Evolutionary conservation across 2,113 vertebrate species (phyloP), one percentile per base, ranked within the genome.

Genomic region (Agelaius phoeniceus): DNA sequence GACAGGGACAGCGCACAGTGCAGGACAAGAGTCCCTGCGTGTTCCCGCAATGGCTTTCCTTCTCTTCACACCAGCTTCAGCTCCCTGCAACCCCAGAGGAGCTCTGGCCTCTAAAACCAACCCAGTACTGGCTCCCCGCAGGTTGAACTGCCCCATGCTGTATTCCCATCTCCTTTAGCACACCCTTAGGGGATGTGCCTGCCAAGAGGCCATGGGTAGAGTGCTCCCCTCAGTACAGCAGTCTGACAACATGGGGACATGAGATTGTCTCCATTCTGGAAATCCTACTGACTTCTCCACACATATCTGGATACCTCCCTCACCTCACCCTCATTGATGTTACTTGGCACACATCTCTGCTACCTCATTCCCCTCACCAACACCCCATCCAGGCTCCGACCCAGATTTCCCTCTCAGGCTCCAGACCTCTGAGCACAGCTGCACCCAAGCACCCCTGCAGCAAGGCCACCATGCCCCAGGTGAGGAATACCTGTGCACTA

Each of bases 171-270:
- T 39, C 71, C 65, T 71, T 69, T 0, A 77, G 26, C 41, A 14
- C 3, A 10, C 27, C 26, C 37, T 52, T 1, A 31, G 44, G 44
- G 23, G 5, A 90, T 1, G 18, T 2, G 35, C 21, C 6, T 8
- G 17, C 44, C 61, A 73, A 72, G 44, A 39, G 19, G 30, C 11
- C 24, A 5, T 1, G 24, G 27, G 11, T 4, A 84, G 15, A 75
- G 28, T 0, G 3, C 20, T 51, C 11, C 41, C 22, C 52, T 69
- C 48, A 18, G 13, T 3, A 75, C 13, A 79, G 37, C 0, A 43
- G 17, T 21, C 10, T 5, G 9, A 65, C 33, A 54, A 58, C 23
- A 33, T 0, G 0, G 26, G 26, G 14, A 81, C 26, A 21, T 1
- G 0, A 18, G 22, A 30, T 5, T 67, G 7, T 22, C 41, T 66